These are phyloP conservation scores for Rhinogobius similis DNA, from an alignment of 2,113 vertebrate species.

Conservation along the genomic window DNA sequence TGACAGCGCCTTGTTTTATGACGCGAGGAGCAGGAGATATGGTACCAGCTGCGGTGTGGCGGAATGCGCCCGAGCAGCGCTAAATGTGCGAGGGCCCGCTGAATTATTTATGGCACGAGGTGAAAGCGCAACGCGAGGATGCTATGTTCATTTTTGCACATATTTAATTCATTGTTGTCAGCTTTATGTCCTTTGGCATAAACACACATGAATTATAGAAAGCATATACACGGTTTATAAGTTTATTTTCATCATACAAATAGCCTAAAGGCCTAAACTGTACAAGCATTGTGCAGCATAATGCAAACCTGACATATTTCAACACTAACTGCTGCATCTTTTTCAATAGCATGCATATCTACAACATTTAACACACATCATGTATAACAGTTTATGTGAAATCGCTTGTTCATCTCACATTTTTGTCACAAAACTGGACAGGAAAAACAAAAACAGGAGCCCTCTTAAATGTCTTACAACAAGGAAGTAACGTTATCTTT, in stretches of 20 bases:
- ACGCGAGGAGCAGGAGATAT: conserved; percentile 8
- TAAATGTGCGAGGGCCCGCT: conserved; percentile 21
- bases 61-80: conserved; percentile 38
- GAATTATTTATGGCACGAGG: conserved; percentile 39
- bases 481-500: neutral
- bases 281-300: too few relatives aligned
- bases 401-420: neutral
- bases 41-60: conserved; percentile 30
- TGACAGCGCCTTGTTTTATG: conserved; percentile 38
- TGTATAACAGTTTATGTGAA: conserved; percentile 18
- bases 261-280: conserved; percentile 2
- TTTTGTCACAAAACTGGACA: conserved; percentile 16
- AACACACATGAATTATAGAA: neutral
- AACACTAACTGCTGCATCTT: neutral
- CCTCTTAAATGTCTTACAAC: conserved; percentile 7
- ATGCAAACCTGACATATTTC: neutral
- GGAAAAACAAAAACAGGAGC: conserved; percentile 14
- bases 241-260: conserved; percentile 38
- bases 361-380: neutral
- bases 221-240: conserved; percentile 7
- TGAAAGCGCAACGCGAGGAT: neutral
- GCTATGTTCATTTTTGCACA: neutral
- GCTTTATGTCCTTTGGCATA: neutral
- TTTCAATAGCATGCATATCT: neutral
- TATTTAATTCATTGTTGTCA: conserved; percentile 3